A percentile compares a stretch with the other conserved stretches of the same genome.
Conservation (phyloP, 2,113 vertebrate genomes). For the Mormyrus iriodes region DNA sequence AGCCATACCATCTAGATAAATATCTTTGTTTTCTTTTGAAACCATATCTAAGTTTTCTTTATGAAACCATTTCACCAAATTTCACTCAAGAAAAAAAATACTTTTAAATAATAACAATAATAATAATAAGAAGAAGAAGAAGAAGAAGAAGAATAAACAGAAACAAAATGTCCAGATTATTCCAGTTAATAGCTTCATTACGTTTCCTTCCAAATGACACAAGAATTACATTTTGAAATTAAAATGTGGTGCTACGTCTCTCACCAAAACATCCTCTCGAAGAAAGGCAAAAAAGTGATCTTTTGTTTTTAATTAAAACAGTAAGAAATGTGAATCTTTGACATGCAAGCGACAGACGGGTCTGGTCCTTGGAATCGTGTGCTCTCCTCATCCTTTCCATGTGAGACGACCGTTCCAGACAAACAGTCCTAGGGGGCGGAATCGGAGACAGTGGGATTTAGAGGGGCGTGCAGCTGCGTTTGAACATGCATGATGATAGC, state of each 20-base stretch:
- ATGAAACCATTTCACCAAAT: background rate
- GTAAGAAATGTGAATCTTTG: background rate
- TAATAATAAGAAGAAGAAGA: too few relatives aligned
- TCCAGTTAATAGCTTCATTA: background rate
- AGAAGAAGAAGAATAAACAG: too few relatives aligned
- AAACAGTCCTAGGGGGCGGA: background rate
- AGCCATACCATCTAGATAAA: background rate
- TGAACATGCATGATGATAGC: background rate
- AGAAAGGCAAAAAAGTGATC: background rate
- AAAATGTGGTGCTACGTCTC: background rate
- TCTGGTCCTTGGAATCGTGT: background rate
- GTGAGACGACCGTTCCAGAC: background rate
- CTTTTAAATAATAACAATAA: background rate
- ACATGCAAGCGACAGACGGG: background rate
- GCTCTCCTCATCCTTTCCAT: background rate
- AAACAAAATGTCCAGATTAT: background rate
- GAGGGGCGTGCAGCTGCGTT: background rate
- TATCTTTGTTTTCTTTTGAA: background rate
- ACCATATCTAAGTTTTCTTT: background rate
- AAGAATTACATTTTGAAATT: background rate
- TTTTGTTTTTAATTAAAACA: slow-evolving; percentile 1
- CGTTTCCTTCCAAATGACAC: background rate
- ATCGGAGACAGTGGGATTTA: background rate
- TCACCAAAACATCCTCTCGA: background rate
- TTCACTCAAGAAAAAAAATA: background rate